These are phyloP conservation scores for Pionites leucogaster DNA, from an alignment of 2,113 vertebrate species.

Conservation along the genomic window DNA sequence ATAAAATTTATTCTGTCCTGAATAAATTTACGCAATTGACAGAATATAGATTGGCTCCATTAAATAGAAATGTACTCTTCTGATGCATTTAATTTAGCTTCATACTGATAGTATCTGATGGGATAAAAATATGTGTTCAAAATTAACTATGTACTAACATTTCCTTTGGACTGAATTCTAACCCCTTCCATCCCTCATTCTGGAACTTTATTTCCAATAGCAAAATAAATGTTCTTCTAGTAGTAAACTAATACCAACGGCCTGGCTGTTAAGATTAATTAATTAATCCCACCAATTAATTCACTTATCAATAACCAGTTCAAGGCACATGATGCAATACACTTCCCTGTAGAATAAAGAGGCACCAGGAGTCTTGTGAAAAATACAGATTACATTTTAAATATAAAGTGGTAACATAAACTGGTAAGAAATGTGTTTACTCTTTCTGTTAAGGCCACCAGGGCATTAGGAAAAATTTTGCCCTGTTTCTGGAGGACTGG, in stretches of 20 bases:
- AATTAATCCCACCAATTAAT: not conserved
- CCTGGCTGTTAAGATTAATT: not conserved
- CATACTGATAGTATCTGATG: not conserved
- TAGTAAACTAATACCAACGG: not conserved
- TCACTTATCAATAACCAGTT: not conserved
- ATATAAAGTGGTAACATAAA: not conserved
- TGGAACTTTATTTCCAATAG: not conserved
- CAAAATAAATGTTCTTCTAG: not conserved
- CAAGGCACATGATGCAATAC: not conserved
- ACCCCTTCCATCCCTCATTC: not conserved
- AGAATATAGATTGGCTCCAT: not conserved
- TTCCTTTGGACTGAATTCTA: not conserved
- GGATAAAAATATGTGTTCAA: not conserved
- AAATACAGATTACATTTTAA: not conserved
- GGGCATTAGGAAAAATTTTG: not conserved
- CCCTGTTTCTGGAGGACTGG: not conserved
- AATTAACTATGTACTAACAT: not conserved
- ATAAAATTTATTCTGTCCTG: not conserved
- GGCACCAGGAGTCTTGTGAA: not conserved
- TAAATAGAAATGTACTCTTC: not conserved
- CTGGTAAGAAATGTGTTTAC: not conserved
- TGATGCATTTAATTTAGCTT: not conserved
- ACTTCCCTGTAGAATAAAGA: not conserved
- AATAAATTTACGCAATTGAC: not conserved
- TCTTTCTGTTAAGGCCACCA: not conserved